These are phyloP conservation scores for Centrocercus urophasianus DNA, from an alignment of 2,113 vertebrate species.

Conservation along the genomic window DNA sequence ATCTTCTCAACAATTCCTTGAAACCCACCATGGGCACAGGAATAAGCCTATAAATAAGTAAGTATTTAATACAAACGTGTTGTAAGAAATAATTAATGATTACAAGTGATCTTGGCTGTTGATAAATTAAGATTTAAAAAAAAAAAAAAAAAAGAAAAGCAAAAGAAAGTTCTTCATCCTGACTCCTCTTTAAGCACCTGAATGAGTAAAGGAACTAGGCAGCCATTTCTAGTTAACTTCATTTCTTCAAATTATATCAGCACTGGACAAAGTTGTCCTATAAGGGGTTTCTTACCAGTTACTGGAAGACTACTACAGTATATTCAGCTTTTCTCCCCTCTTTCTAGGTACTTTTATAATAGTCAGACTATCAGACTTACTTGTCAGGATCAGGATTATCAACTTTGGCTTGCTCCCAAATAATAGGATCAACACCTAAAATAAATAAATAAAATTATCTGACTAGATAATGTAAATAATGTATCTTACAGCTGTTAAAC, in stretches of 20 bases:
- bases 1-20: slow-evolving; percentile 90
- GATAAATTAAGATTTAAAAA: not conserved
- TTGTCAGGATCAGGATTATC: slow-evolving; percentile 98
- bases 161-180: not conserved
- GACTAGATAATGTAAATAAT: not conserved
- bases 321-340: not conserved
- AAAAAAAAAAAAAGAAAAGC: not conserved
- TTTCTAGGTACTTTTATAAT: not conserved
- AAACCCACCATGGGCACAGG: slow-evolving; percentile 98
- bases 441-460: not conserved
- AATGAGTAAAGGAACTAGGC: not conserved
- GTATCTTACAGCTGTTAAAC: not conserved
- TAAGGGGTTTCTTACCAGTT: not conserved
- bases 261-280: not conserved
- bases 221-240: not conserved
- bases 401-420: slow-evolving; percentile 98
- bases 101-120: not conserved
- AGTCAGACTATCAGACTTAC: slow-evolving; percentile 74
- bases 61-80: not conserved
- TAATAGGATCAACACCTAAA: slow-evolving; percentile 95
- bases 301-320: not conserved
- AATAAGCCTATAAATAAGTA: slow-evolving; percentile 85
- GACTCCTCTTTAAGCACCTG: not conserved
- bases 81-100: too few species aligned
- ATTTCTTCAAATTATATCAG: not conserved